phyloP scores from a whole-genome alignment of 2,113 vertebrate species.

The Macroglossus sobrinus region DNA sequence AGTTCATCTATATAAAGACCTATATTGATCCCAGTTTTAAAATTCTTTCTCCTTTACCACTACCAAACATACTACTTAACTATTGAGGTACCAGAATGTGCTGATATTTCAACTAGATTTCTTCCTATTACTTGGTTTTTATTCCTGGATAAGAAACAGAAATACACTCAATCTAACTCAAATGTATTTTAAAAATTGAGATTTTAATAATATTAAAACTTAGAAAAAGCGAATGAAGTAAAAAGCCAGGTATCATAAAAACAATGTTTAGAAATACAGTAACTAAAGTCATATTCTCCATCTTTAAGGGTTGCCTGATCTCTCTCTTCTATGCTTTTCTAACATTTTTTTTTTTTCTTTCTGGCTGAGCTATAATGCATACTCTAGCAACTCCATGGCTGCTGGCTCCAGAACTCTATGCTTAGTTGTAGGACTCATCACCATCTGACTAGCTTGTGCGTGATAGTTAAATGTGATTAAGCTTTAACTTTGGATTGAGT shows the following conservation, averaged over 20 bases:
- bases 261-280: background rate
- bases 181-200: background rate
- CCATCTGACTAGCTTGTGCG: background rate
- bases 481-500: background rate
- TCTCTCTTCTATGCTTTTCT: background rate
- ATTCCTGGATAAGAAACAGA: background rate
- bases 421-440: background rate
- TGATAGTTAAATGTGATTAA: background rate
- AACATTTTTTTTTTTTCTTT: background rate
- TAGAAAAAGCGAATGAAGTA: background rate
- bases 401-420: background rate
- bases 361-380: background rate
- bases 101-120: background rate
- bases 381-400: background rate
- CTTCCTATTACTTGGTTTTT: background rate
- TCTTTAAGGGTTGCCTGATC: background rate
- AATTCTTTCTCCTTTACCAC: background rate
- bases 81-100: background rate
- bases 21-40: background rate
- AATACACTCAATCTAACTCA: background rate
- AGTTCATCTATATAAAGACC: background rate
- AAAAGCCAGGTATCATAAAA: background rate
- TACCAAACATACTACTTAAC: background rate
- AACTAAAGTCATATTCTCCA: background rate
- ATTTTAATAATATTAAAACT: background rate